These are phyloP conservation scores for Orussus abietinus DNA, from an alignment of 1,140 invertebrate species.

Conservation along the genomic window DNA sequence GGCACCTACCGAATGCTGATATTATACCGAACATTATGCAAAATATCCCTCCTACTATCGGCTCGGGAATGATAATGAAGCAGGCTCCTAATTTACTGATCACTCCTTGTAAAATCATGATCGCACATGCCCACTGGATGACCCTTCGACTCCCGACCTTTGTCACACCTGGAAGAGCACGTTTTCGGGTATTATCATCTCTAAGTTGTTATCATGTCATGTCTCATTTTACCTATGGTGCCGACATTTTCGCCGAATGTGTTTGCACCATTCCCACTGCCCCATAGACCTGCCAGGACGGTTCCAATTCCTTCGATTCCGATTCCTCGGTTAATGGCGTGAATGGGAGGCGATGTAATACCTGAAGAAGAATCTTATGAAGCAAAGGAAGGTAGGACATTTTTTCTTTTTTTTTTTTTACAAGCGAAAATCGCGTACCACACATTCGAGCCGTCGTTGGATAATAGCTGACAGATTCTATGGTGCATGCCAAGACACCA, in stretches of 20 bases:
- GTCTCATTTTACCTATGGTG: constrained; percentile 71
- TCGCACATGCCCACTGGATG: constrained; percentile 72
- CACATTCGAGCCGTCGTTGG: constrained; percentile 81
- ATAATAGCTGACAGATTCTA: constrained; percentile 87
- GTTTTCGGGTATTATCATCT: not conserved
- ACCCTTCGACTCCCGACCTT: constrained; percentile 84
- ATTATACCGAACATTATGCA: constrained; percentile 88
- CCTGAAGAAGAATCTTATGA: constrained; percentile 51
- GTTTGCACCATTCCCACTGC: constrained; percentile 81
- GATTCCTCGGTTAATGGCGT: constrained; percentile 84
- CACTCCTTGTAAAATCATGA: constrained; percentile 77
- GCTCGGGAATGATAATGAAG: constrained; percentile 85
- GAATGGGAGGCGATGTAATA: constrained; percentile 75
- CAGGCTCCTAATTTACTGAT: constrained; percentile 81
- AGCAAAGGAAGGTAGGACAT: constrained; percentile 1
- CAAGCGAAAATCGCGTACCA: constrained; percentile 47
- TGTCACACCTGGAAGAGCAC: constrained; percentile 36
- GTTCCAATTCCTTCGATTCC: constrained; percentile 81
- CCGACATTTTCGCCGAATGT: constrained; percentile 89
- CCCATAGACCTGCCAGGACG: constrained; percentile 76
- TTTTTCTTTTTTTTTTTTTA: constrained; percentile 2
- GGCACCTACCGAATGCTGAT: constrained; percentile 64
- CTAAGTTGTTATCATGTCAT: constrained; percentile 1
- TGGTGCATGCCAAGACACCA: constrained; percentile 77
- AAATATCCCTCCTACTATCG: constrained; percentile 83